phyloP scores from a whole-genome alignment of 2,113 vertebrate species.

The Menidia beryllina region DNA sequence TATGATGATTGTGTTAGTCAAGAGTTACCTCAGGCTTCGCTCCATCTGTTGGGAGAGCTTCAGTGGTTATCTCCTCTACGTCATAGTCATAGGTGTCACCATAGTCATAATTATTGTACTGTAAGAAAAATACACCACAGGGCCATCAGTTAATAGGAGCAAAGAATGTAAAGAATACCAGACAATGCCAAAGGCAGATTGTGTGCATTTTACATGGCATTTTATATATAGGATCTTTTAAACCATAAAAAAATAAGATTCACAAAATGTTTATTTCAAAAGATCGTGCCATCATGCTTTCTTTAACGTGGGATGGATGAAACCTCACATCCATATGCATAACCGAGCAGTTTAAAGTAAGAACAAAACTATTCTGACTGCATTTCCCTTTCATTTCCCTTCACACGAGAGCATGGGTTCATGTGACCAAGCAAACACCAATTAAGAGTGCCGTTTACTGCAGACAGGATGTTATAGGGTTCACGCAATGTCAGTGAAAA shows the following conservation, averaged over 20 bases:
- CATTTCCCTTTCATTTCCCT: not conserved
- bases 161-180: conserved; percentile 58
- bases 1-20: conserved; percentile 23
- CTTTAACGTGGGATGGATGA: conserved; percentile 38
- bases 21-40: conserved; percentile 88
- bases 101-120: conserved; percentile 93
- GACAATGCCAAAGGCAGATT: conserved; percentile 43
- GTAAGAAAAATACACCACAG: conserved; percentile 76
- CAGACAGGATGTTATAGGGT: conserved; percentile 49
- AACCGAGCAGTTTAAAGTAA: conserved; percentile 13
- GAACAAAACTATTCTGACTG: conserved; percentile 5
- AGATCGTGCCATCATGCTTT: conserved; percentile 27
- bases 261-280: not conserved
- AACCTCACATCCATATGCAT: conserved; percentile 42
- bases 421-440: conserved; percentile 38
- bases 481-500: conserved; percentile 44
- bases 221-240: not conserved
- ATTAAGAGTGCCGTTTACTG: conserved; percentile 50
- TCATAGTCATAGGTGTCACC: conserved; percentile 92
- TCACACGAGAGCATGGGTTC: conserved; percentile 16
- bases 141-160: conserved; percentile 75
- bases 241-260: not conserved
- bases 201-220: conserved; percentile 64
- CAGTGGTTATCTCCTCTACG: conserved; percentile 88
- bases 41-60: conserved; percentile 84